phyloP scores from a whole-genome alignment of 2,797 vertebrate species.

The Protosalanx chinensis region DNA sequence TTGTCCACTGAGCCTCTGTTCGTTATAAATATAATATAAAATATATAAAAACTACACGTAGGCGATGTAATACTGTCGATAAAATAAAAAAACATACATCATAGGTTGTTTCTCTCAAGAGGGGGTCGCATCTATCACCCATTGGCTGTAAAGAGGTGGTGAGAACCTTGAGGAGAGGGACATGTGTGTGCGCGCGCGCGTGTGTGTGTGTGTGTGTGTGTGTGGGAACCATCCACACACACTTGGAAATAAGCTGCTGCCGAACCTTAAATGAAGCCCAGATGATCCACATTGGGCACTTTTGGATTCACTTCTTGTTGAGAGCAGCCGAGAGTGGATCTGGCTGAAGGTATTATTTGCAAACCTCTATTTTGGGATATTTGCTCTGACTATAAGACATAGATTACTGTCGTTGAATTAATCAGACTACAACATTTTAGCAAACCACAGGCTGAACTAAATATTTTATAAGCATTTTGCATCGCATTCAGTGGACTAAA shows the following conservation, averaged over 20 bases:
- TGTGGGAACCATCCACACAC: neutral
- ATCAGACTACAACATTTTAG: neutral
- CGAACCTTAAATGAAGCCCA: neutral
- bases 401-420: neutral
- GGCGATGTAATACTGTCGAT: too few species aligned
- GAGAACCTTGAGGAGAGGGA: constrained; percentile 8
- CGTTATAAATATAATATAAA: too few species aligned
- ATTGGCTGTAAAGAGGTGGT: constrained; percentile 23
- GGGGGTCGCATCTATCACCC: constrained; percentile 21
- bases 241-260: neutral
- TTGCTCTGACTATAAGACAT: neutral
- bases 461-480: neutral
- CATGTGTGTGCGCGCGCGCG: neutral
- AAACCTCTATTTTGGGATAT: neutral
- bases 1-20: too few species aligned
- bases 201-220: too few species aligned
- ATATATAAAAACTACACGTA: neutral
- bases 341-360: constrained; percentile 6
- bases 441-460: neutral
- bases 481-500: too few species aligned
- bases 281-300: neutral
- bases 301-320: neutral
- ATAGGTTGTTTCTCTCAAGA: constrained; percentile 15
- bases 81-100: neutral
- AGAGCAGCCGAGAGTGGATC: neutral